A percentile compares a stretch with the other conserved stretches of the same genome.
phyloP scores from a whole-genome alignment of 1,140 invertebrate genomes.

The Kradibia gibbosae region DNA sequence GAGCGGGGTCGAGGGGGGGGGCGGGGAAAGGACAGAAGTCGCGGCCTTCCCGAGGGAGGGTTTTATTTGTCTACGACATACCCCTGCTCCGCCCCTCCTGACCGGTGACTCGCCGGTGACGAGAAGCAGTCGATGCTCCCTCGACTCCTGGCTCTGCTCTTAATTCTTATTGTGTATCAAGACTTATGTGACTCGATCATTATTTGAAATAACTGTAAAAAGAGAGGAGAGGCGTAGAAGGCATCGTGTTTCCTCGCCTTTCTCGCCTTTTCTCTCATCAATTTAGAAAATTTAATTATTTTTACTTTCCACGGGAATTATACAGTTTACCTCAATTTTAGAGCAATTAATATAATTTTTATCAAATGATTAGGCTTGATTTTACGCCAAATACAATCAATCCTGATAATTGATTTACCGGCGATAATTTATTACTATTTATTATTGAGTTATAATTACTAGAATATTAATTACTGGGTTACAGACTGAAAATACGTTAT shows the following conservation, averaged over 20 bases:
- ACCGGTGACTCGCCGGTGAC: not conserved
- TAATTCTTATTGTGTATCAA: constrained; percentile 19
- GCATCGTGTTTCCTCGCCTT: not conserved
- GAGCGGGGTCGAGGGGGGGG: too few species aligned
- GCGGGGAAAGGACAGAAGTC: not conserved
- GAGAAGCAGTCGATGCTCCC: not conserved
- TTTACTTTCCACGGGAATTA: not conserved
- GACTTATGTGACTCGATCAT: not conserved
- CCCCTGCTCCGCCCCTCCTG: not conserved
- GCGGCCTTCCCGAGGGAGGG: not conserved
- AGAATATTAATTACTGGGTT: too few species aligned
- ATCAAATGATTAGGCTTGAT: too few species aligned
- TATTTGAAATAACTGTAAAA: not conserved
- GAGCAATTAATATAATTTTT: too few species aligned
- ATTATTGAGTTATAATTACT: too few species aligned
- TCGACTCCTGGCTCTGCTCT: not conserved
- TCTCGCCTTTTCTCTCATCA: not conserved
- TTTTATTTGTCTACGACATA: too few species aligned
- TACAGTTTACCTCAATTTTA: too few species aligned
- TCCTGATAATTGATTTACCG: too few species aligned
- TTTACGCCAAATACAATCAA: too few species aligned
- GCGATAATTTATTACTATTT: too few species aligned
- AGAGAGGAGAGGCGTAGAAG: not conserved
- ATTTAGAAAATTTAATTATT: not conserved
- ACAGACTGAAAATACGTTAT: too few species aligned